A percentile compares a stretch with the other conserved stretches of the same genome.
Conservation (phyloP, 2,113 vertebrate genomes). For the Acinonyx jubatus region DNA sequence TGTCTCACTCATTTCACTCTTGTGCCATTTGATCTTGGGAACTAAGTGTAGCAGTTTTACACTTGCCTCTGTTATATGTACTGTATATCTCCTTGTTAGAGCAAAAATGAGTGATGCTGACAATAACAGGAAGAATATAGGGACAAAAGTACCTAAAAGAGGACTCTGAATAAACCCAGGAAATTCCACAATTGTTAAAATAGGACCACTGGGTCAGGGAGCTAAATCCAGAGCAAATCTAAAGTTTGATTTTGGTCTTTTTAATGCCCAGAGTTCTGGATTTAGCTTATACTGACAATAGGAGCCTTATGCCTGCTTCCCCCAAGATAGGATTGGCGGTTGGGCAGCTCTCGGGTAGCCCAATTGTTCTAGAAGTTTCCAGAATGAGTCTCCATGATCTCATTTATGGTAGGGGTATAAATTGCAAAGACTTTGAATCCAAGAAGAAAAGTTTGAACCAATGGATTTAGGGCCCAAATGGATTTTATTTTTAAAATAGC, state of each 20-base stretch:
- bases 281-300: not conserved
- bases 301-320: not conserved
- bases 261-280: not conserved
- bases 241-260: constrained; percentile 1
- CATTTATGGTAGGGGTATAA: not conserved
- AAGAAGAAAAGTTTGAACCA: not conserved
- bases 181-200: not conserved
- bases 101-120: not conserved
- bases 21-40: not conserved
- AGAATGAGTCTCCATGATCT: not conserved
- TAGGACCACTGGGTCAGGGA: not conserved
- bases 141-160: not conserved
- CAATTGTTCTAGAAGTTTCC: constrained; percentile 25
- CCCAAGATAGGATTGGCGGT: not conserved
- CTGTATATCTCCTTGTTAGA: not conserved
- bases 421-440: constrained; percentile 4
- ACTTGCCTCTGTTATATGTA: not conserved
- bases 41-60: not conserved
- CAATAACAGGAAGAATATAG: not conserved
- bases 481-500: not conserved
- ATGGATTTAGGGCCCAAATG: not conserved
- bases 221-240: not conserved
- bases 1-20: not conserved
- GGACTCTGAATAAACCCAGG: not conserved
- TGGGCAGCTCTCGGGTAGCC: not conserved